Evolutionary conservation across 2,113 vertebrate species (phyloP).

Genomic region (Oreochromis spilurus): DNA sequence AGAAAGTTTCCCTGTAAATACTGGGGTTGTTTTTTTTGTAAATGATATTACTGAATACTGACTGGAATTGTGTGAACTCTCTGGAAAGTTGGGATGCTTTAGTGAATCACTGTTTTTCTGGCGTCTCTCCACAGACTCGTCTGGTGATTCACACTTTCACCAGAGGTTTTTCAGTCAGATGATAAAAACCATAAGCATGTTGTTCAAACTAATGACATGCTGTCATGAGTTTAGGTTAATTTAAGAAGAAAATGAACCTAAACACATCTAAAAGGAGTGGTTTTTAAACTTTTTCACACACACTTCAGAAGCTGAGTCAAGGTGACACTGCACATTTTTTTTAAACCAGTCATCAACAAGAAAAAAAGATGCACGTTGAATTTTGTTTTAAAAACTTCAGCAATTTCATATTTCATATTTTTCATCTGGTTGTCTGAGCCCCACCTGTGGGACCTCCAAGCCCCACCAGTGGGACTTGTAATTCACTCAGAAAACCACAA

Average conservation of each 20-base stretch:
- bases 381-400: background rate
- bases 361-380: background rate
- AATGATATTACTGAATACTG: background rate
- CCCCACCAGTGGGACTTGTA: background rate
- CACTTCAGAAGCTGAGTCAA: background rate
- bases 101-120: constrained; percentile 7
- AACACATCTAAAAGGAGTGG: background rate
- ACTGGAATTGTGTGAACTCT: background rate
- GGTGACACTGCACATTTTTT: background rate
- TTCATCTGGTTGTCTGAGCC: background rate
- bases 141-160: constrained; percentile 26
- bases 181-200: background rate
- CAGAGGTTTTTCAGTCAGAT: background rate
- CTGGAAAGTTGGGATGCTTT: background rate
- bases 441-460: background rate
- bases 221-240: background rate
- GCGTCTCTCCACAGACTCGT: background rate
- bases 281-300: background rate
- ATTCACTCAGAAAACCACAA: background rate
- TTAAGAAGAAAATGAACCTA: background rate
- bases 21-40: constrained; percentile 18
- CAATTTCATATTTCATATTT: background rate
- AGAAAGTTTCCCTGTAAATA: background rate
- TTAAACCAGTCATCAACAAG: background rate
- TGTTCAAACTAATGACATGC: background rate